Evolutionary conservation across 2,113 vertebrate genomes (phyloP).

Genomic region (Engystomops pustulosus): DNA sequence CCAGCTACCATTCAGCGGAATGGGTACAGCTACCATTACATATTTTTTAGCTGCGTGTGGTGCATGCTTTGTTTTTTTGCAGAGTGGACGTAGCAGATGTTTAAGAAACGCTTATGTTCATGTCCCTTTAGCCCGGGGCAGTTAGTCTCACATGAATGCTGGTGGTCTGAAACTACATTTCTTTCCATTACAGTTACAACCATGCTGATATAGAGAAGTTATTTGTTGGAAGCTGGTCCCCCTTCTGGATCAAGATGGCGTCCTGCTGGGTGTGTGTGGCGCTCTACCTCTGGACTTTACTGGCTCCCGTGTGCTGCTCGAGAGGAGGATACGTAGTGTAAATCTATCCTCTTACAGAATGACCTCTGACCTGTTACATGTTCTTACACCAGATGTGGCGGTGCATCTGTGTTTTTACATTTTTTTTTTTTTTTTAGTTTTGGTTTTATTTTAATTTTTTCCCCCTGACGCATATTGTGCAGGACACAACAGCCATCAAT

Average conservation of each 20-base stretch:
- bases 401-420: not conserved
- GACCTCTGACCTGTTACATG: not conserved
- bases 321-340: conserved; percentile 73
- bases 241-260: conserved; percentile 96
- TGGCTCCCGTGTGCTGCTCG: conserved; percentile 87
- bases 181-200: conserved; percentile 79
- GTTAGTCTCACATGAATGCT: too few species aligned
- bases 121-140: too few species aligned
- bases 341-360: conserved; percentile 29
- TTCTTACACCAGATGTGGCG: not conserved
- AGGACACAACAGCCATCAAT: conserved; percentile 26
- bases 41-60: too few species aligned
- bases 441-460: not conserved
- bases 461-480: conserved; percentile 36
- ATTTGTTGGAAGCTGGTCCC: conserved; percentile 88
- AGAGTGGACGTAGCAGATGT: too few species aligned
- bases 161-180: too few species aligned
- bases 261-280: conserved; percentile 93
- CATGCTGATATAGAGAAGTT: conserved; percentile 88
- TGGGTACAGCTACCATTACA: too few species aligned
- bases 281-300: conserved; percentile 87
- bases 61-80: too few species aligned
- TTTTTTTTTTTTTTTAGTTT: not conserved
- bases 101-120: too few species aligned
- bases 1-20: too few species aligned